Evolutionary conservation across 2,113 vertebrate species (phyloP).

Genomic region (Microtus oregoni): DNA sequence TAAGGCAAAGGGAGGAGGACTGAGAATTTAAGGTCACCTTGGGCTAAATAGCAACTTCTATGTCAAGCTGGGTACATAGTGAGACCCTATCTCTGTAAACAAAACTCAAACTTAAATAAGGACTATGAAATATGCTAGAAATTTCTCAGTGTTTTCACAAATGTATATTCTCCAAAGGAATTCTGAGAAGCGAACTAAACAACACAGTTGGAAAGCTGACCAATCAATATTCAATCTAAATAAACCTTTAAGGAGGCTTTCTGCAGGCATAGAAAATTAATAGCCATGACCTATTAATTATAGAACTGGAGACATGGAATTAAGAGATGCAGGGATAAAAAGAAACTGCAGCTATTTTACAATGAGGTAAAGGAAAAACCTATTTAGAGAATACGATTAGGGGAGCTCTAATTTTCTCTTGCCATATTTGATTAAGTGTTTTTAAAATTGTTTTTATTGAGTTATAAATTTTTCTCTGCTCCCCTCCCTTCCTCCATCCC

Average conservation of each 20-base stretch:
- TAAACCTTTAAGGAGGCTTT: slow-evolving; percentile 7
- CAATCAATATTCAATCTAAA: slow-evolving; percentile 25
- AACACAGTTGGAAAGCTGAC: slow-evolving; percentile 1
- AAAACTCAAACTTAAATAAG: background rate
- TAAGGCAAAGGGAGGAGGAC: background rate
- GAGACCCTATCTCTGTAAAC: background rate
- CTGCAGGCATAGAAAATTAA: background rate
- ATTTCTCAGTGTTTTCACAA: background rate
- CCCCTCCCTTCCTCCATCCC: too few relatives aligned
- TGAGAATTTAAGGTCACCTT: background rate
- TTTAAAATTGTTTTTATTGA: too few relatives aligned
- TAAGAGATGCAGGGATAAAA: background rate
- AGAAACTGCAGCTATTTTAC: background rate
- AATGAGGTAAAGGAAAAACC: slow-evolving; percentile 40
- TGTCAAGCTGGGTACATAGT: background rate
- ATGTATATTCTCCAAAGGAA: background rate
- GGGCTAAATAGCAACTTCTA: background rate
- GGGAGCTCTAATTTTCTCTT: background rate
- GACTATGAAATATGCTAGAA: background rate
- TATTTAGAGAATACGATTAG: background rate
- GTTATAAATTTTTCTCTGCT: too few relatives aligned
- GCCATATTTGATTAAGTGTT: background rate
- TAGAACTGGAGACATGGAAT: background rate
- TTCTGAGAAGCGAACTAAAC: background rate
- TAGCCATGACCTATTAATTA: slow-evolving; percentile 28